Base-by-base conservation (phyloP, 2,113 vertebrate genomes). In the Alligator mississippiensis region DNA sequence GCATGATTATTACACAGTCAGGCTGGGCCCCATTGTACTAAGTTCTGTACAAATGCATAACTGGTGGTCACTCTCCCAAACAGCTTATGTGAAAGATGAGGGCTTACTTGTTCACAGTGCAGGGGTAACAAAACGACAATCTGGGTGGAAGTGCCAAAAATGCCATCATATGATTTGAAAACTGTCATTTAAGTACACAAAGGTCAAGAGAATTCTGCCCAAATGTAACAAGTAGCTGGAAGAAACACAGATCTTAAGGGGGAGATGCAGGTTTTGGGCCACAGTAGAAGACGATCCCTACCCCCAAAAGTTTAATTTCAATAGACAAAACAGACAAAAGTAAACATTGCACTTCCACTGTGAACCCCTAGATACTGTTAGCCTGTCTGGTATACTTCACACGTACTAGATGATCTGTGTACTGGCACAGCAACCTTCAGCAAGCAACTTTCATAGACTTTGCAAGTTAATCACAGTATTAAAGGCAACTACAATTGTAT, bases 161-260 rank as follows among this genome's bases (percentile, higher is more conserved):
- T 47, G 47, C 7, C 47, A 47, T 47, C 47, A 47, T 47, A 8
- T 9, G 7, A 47, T 47, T 47, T 47, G 47, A 47, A 47, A 47
- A 47, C 9, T 47, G 47, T 47, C 47, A 47, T 47, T 47, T 47
- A 47, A 47, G 47, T 47, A 47, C 47, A 47, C 47, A 47, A 47
- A 9, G 6, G 47, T 47, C 47, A 47, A 47, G 47, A 47, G 47
- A 47, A 47, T 47, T 47, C 47, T 47, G 47, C 47, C 7, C 68
- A 93, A 63, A 90, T 85, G 66, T 58, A 92, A 82, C 91, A 91
- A 93, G 82, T 47, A 11, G 62, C 18, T 61, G 80, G 91, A 74
- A 93, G 60, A 95, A 95, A 92, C 15, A 93, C 19, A 80, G 4
- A 68, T 64, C 91, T 89, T 93, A 92, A 85, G 11, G 27, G 93